A percentile compares a stretch with the other conserved stretches of the same genome.
Evolutionary conservation across 2,797 vertebrate species (phyloP).

Genomic region (Neosilurus hyrtlii): DNA sequence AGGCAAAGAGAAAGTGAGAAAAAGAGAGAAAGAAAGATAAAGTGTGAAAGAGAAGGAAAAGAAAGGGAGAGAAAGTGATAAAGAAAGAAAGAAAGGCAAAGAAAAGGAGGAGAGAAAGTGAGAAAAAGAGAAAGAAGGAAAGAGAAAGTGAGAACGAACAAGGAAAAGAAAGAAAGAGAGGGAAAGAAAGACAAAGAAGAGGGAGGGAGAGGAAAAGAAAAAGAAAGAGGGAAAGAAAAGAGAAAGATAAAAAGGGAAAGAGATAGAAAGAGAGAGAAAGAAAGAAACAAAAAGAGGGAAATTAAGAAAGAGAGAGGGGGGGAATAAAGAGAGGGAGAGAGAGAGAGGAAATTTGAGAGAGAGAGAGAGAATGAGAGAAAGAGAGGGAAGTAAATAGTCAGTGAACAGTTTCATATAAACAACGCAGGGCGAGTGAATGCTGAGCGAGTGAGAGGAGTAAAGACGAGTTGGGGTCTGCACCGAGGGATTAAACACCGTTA

Average conservation of each 20-base stretch:
- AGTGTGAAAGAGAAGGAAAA: no score
- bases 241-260: not conserved
- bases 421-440: no score
- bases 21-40: no score
- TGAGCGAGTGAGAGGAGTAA: not conserved
- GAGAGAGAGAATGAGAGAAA: not conserved
- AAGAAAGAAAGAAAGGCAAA: not conserved
- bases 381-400: no score
- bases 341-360: not conserved
- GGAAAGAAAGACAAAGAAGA: not conserved
- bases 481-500: not conserved
- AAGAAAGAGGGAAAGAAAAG: not conserved
- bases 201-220: not conserved
- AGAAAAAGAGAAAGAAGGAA: no score
- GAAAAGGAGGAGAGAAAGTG: not conserved
- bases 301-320: not conserved
- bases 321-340: no score
- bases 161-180: not conserved
- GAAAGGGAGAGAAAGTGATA: slow-evolving; percentile 37
- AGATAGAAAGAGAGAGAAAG: not conserved
- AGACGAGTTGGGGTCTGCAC: not conserved
- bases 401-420: no score
- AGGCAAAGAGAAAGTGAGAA: no score
- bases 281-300: not conserved
- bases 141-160: no score